Percentiles rank a stretch among this genome's conserved stretches.
phyloP scores from a whole-genome alignment of 2,113 vertebrate genomes.

The Leiothrix lutea region DNA sequence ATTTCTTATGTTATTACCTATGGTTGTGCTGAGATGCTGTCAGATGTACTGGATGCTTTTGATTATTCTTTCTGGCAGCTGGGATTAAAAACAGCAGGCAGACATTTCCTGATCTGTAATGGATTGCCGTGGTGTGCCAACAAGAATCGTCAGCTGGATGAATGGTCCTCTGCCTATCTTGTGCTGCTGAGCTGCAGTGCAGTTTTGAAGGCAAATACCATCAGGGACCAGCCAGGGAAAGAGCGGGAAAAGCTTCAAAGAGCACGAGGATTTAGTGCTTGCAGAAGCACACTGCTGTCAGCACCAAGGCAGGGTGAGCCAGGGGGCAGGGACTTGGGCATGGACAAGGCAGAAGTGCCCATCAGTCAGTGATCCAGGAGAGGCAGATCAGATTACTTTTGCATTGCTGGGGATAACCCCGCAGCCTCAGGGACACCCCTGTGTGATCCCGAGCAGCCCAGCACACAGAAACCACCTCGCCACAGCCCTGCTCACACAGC shows the following conservation, averaged over 20 bases:
- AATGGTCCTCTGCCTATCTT: slow-evolving; percentile 28
- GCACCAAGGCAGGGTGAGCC: background rate
- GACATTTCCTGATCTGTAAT: slow-evolving; percentile 48
- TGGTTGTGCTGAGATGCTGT: slow-evolving; percentile 21
- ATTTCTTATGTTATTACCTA: slow-evolving; percentile 67
- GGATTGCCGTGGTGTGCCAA: slow-evolving; percentile 40
- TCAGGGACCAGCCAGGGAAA: background rate
- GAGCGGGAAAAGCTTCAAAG: background rate
- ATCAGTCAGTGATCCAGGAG: background rate
- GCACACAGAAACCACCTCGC: rapidly evolving
- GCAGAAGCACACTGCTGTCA: background rate
- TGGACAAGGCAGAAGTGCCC: background rate
- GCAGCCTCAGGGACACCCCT: too few relatives aligned
- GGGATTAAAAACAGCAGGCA: slow-evolving; percentile 51
- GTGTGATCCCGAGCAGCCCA: background rate
- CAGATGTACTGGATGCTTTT: slow-evolving; percentile 42
- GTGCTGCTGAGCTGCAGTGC: slow-evolving; percentile 12
- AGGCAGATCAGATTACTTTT: background rate
- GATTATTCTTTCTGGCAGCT: slow-evolving; percentile 60
- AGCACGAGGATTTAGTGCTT: background rate
- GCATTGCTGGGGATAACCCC: background rate
- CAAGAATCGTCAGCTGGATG: slow-evolving; percentile 35
- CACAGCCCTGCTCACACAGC: rapidly evolving
- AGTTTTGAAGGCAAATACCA: slow-evolving; percentile 8
- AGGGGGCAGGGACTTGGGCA: background rate